Evolutionary conservation across 2,113 vertebrate genomes (phyloP).

Genomic region (Syngnathoides biaculeatus): DNA sequence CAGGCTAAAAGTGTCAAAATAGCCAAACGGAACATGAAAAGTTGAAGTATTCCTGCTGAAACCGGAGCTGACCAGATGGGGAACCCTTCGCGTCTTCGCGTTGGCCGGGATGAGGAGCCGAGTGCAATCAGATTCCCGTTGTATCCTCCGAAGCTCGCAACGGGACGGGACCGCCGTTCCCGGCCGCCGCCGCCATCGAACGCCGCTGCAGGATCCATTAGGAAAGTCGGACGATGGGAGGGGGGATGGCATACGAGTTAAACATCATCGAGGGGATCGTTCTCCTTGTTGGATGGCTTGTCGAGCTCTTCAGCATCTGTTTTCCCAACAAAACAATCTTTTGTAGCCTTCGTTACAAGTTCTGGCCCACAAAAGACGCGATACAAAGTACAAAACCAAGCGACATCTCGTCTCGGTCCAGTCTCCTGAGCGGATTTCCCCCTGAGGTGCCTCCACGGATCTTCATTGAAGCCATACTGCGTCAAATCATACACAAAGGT

Average conservation of each 20-base stretch:
- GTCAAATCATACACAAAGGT: neutral
- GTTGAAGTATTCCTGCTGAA: slow-evolving; percentile 44
- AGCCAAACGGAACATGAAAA: slow-evolving; percentile 29
- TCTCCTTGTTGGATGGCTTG: neutral
- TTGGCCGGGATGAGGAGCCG: slow-evolving; percentile 19
- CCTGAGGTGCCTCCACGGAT: neutral
- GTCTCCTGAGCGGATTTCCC: neutral
- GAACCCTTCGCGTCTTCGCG: slow-evolving; percentile 37
- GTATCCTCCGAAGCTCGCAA: slow-evolving; percentile 18
- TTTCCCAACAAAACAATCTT: neutral
- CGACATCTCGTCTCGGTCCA: neutral
- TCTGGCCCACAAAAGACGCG: neutral
- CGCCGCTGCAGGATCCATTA: slow-evolving; percentile 67
- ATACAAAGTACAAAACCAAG: slow-evolving; percentile 2
- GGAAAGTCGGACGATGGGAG: neutral
- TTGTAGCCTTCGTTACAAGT: neutral
- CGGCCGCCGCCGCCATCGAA: slow-evolving; percentile 24
- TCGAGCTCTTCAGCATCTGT: neutral
- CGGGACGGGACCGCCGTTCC: neutral
- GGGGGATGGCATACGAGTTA: neutral
- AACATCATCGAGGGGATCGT: neutral
- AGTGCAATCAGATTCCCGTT: slow-evolving; percentile 39
- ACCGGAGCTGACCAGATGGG: slow-evolving; percentile 50
- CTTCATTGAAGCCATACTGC: neutral
- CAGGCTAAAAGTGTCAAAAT: slow-evolving; percentile 33